Conservation (phyloP, 2,888 invertebrate genomes). For the Rotaria macrura region DNA sequence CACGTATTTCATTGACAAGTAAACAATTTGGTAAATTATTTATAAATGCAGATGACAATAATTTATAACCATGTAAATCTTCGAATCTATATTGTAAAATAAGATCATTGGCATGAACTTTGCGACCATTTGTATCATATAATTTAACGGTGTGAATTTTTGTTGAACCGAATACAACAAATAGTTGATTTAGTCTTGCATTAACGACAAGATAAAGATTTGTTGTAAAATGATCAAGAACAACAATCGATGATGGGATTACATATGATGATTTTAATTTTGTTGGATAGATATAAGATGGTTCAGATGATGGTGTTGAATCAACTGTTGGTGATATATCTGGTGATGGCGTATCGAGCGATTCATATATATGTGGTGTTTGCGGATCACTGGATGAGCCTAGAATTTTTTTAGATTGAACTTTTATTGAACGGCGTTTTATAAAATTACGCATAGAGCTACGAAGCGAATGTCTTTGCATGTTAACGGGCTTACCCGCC, state of each 20-base stretch:
- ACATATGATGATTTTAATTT: not conserved
- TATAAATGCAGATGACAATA: not conserved
- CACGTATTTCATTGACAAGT: slow-evolving; percentile 14
- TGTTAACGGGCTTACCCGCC: not conserved
- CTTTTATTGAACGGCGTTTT: slow-evolving; percentile 2
- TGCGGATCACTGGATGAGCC: not conserved
- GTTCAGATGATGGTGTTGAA: not conserved
- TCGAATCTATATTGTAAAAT: slow-evolving; percentile 11
- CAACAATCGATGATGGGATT: not conserved
- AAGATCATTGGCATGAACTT: not conserved
- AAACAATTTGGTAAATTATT: not conserved
- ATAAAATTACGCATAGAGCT: slow-evolving; percentile 8
- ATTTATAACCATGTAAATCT: slow-evolving; percentile 20
- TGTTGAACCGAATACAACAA: slow-evolving; percentile 16
- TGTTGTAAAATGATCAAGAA: slow-evolving; percentile 19
- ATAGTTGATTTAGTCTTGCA: not conserved
- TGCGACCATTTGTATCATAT: not conserved
- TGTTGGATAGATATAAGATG: not conserved
- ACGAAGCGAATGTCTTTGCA: not conserved
- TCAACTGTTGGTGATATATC: not conserved
- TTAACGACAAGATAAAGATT: slow-evolving; percentile 7
- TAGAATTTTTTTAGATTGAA: slow-evolving; percentile 3
- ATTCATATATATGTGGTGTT: not conserved
- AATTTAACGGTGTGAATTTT: slow-evolving; percentile 18
- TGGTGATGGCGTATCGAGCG: not conserved